Base-by-base conservation (phyloP, 2,888 invertebrate genomes). In the Oxytorus armatus region DNA sequence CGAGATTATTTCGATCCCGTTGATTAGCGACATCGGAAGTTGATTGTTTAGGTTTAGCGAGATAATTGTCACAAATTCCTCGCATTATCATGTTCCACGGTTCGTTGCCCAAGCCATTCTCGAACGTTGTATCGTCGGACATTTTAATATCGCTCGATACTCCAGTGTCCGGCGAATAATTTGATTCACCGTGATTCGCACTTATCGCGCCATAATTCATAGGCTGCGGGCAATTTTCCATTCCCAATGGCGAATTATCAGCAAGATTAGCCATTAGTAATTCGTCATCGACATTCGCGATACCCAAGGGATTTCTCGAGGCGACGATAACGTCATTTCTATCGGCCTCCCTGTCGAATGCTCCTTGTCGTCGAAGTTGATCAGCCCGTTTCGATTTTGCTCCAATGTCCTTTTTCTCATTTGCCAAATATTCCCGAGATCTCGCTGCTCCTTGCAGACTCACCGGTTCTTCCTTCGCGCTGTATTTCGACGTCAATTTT, bases 401-500 rank as follows among this genome's bases (percentile, higher is more conserved):
- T n/a, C 51, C 66, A 23, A 47, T 59, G 0, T 68, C 74, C 7
- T 18, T 55, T 5, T 33, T 63, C n/a, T 69, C 74, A 10, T 29
- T 53, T 4, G n/a, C 10, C 11, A 7, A 16, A 5, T 82, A 44
- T 18, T 81, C 82, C 8, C 77, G 79, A 0, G 76, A 70, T 42
- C 69, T 77, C 49, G 49, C 23, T 16, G 81, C 21, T 47, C 61
- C 59, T 42, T 66, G 51, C 53, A 57, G n/a, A 11, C 47, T 57
- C 42, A 36, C 63, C 5, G 69, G 61, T 25, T 86, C 87, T 4
- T 86, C 84, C 33, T 84, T 83, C 14, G 79, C 81, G 33, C 85
- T 84, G 69, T 91, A 91, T 57, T 91, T 90, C 23, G 87, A 85
- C 8, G 85, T 84, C 3, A 91, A 86, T 81, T 90, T 87, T 55